phyloP scores from a whole-genome alignment of 2,113 vertebrate species.

The Excalfactoria chinensis region DNA sequence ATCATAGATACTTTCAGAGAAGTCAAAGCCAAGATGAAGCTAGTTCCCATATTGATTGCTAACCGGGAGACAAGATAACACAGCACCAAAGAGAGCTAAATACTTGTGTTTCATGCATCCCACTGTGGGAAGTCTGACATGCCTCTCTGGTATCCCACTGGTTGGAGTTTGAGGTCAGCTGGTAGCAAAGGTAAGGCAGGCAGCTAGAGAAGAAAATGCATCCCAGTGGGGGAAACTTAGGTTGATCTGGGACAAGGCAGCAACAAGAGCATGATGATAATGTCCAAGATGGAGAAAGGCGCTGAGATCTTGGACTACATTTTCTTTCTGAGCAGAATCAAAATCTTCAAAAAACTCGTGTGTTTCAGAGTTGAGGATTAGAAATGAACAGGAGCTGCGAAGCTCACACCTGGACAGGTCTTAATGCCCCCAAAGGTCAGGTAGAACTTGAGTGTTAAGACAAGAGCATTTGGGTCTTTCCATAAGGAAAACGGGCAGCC shows the following conservation, averaged over 20 bases:
- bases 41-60: background rate
- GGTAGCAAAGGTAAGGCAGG: background rate
- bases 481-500: background rate
- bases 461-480: background rate
- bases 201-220: background rate
- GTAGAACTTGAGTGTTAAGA: background rate
- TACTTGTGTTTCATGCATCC: background rate
- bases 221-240: background rate
- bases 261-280: background rate
- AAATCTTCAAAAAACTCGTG: background rate
- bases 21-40: background rate
- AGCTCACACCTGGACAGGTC: background rate
- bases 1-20: background rate
- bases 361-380: background rate
- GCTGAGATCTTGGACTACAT: background rate
- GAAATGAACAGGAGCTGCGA: background rate
- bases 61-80: background rate
- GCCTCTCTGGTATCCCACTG: background rate
- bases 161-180: background rate
- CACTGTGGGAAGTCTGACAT: background rate
- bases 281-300: background rate
- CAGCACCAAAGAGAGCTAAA: background rate
- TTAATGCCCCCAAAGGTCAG: background rate
- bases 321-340: background rate
- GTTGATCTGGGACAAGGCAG: background rate